Conservation (phyloP, 1,140 invertebrate genomes). For the Drosophila prosaltans region DNA sequence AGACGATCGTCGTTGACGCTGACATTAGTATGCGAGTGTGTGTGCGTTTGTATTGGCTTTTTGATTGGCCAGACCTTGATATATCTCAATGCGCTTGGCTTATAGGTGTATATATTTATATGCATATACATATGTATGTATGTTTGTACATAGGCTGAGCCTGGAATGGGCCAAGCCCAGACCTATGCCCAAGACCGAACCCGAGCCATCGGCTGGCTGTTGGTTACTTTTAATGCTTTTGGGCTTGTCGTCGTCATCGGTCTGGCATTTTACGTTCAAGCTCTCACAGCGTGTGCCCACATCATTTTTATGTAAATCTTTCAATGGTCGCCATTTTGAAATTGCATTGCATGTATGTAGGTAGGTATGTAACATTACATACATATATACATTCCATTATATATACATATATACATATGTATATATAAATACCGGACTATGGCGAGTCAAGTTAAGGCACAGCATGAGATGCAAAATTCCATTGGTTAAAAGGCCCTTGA, state of each 20-base stretch:
- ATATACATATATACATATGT: too few species aligned
- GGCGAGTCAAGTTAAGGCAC: not conserved
- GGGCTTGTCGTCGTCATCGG: slow-evolving; percentile 18
- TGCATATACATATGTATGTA: not conserved
- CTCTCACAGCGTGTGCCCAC: slow-evolving; percentile 16
- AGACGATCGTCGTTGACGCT: not conserved
- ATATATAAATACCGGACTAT: not conserved
- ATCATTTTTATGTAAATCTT: slow-evolving; percentile 20
- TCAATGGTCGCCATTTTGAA: slow-evolving; percentile 17
- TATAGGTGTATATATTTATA: slow-evolving; percentile 2
- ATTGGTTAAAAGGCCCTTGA: not conserved
- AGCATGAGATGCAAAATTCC: slow-evolving; percentile 4
- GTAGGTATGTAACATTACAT: slow-evolving; percentile 2
- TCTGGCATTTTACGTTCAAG: slow-evolving; percentile 6
- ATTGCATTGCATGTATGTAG: not conserved
- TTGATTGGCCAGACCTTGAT: slow-evolving; percentile 81
- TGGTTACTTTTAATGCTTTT: slow-evolving; percentile 13
- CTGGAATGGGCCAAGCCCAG: slow-evolving; percentile 43
- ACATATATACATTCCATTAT: not conserved
- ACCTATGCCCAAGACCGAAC: not conserved
- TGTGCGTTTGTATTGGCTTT: slow-evolving; percentile 63
- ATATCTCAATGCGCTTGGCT: slow-evolving; percentile 31
- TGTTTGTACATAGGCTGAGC: slow-evolving; percentile 42
- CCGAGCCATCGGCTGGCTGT: not conserved
- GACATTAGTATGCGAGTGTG: slow-evolving; percentile 27